These are phyloP conservation scores for Candidula unifasciata DNA, from an alignment of 2,888 invertebrate genomes.

Conservation along the genomic window DNA sequence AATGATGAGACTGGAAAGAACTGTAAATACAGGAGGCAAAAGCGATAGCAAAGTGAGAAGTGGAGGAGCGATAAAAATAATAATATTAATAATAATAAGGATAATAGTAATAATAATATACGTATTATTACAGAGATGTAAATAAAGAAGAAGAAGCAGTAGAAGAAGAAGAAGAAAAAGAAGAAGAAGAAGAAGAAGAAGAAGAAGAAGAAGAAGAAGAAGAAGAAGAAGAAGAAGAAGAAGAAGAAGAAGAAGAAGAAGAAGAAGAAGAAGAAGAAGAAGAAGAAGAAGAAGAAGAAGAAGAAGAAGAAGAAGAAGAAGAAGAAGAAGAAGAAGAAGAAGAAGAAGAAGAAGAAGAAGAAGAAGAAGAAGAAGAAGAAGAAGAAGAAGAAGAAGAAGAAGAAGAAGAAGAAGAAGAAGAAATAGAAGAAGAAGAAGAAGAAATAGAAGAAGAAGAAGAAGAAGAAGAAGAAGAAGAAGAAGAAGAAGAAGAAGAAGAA, in stretches of 20 bases:
- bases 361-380: neutral
- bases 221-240: conserved; percentile 8
- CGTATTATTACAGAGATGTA: too few species aligned
- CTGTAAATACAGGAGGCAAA: too few species aligned
- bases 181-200: conserved; percentile 6
- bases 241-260: neutral
- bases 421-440: too few species aligned
- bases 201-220: conserved; percentile 1
- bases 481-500: too few species aligned
- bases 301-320: conserved; percentile 23
- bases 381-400: neutral
- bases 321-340: conserved; percentile 12
- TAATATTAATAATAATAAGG: too few species aligned
- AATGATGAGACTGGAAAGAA: too few species aligned
- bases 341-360: conserved; percentile 16
- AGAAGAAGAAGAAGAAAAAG: neutral
- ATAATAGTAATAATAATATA: too few species aligned
- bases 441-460: too few species aligned
- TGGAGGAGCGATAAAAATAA: too few species aligned
- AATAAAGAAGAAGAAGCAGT: neutral
- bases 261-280: conserved; percentile 6
- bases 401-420: too few species aligned
- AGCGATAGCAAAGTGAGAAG: too few species aligned
- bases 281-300: conserved; percentile 9
- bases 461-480: too few species aligned